Evolutionary conservation across 2,888 invertebrate species (phyloP).

Genomic region (Anticlea derivata): DNA sequence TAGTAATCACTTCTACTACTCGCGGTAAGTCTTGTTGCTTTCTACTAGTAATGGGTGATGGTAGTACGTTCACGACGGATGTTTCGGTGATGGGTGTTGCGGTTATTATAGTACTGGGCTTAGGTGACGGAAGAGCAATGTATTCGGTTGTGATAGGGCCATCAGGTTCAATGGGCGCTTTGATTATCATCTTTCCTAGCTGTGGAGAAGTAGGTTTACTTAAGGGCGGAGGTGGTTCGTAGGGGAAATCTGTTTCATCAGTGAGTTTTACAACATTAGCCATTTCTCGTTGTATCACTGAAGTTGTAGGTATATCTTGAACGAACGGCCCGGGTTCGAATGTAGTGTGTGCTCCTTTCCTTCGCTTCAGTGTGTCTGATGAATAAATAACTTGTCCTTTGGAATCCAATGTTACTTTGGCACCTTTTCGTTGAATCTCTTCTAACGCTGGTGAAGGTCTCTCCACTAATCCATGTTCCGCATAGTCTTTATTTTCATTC

Average conservation of each 20-base stretch:
- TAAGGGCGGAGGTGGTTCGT: slow-evolving; percentile 64
- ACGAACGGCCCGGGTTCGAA: slow-evolving; percentile 95
- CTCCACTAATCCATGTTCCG: slow-evolving; percentile 64
- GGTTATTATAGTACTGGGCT: slow-evolving; percentile 85
- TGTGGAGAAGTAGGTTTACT: slow-evolving; percentile 86
- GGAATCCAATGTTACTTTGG: slow-evolving; percentile 92
- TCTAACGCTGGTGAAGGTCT: slow-evolving; percentile 60
- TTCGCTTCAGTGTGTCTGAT: slow-evolving; percentile 91
- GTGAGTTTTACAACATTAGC: slow-evolving; percentile 67
- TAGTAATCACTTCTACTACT: slow-evolving; percentile 75
- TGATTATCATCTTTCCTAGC: slow-evolving; percentile 86
- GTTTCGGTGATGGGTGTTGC: slow-evolving; percentile 76
- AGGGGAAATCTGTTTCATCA: slow-evolving; percentile 77
- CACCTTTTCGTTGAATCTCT: slow-evolving; percentile 85
- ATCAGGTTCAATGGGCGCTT: slow-evolving; percentile 76
- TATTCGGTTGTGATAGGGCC: slow-evolving; percentile 81
- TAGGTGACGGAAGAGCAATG: slow-evolving; percentile 81
- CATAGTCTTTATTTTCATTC: slow-evolving; percentile 70
- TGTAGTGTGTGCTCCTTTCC: slow-evolving; percentile 92
- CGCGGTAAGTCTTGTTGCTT: slow-evolving; percentile 67
- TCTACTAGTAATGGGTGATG: slow-evolving; percentile 55
- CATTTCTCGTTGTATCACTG: slow-evolving; percentile 68
- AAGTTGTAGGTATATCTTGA: slow-evolving; percentile 83
- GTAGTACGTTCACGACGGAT: slow-evolving; percentile 50
- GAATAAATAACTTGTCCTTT: slow-evolving; percentile 95